A percentile compares a stretch with the other conserved stretches of the same genome.
Evolutionary conservation across 2,113 vertebrate genomes (phyloP).

Genomic region (Labrus mixtus): DNA sequence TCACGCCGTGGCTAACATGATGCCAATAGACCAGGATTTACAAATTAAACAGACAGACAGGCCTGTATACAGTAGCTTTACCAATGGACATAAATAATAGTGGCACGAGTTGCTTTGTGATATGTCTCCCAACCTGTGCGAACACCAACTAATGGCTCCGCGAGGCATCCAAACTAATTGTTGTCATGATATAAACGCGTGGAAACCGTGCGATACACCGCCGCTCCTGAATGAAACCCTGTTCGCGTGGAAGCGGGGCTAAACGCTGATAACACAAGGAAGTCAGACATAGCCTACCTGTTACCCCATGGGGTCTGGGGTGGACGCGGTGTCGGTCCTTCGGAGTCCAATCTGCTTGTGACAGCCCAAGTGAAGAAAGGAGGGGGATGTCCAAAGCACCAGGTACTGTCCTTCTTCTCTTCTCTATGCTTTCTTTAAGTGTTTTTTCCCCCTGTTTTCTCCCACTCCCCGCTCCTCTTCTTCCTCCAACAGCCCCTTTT

Average conservation of each 20-base stretch:
- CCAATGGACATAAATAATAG: constrained; percentile 20
- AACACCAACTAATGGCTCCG: constrained; percentile 60
- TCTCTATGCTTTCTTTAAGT: constrained; percentile 74
- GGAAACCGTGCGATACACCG: constrained; percentile 22
- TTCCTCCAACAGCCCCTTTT: constrained; percentile 79
- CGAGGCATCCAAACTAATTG: constrained; percentile 71
- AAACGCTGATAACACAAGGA: constrained; percentile 42
- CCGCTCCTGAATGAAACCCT: constrained; percentile 34
- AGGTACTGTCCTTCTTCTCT: constrained; percentile 71
- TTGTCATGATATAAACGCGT: constrained; percentile 39
- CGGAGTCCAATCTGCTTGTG: constrained; percentile 78
- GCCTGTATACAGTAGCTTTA: constrained; percentile 39
- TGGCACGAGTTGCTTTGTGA: constrained; percentile 64
- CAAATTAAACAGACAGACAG: constrained; percentile 34
- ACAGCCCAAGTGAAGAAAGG: constrained; percentile 74
- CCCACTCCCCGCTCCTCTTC: constrained; percentile 78
- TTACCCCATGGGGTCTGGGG: constrained; percentile 87
- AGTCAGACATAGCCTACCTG: constrained; percentile 82
- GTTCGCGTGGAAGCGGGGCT: background rate
- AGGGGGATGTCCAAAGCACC: constrained; percentile 72
- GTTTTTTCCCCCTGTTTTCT: constrained; percentile 83
- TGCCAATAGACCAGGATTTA: constrained; percentile 27
- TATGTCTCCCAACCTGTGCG: constrained; percentile 64
- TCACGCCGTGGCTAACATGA: constrained; percentile 52
- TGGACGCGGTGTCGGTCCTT: constrained; percentile 80